These are phyloP conservation scores for Actenoides lindsayi DNA, from an alignment of 2,113 vertebrate genomes.

Conservation along the genomic window DNA sequence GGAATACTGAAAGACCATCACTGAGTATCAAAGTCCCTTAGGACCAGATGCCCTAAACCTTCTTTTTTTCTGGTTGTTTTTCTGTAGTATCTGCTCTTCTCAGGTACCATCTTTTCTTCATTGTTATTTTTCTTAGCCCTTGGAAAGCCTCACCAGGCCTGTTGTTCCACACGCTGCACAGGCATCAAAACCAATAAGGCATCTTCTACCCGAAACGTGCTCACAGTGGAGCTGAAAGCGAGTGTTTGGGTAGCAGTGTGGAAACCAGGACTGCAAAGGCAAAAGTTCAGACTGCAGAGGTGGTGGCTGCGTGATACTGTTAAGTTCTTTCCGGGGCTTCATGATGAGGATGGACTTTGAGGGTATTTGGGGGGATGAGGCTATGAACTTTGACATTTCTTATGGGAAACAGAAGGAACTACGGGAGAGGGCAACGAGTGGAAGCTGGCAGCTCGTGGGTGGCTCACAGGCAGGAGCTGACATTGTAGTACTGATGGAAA, in stretches of 20 bases:
- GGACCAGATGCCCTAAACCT: background rate
- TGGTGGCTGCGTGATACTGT: too few relatives aligned
- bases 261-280: background rate
- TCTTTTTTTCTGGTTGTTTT: background rate
- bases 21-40: background rate
- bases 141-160: background rate
- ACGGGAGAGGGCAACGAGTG: background rate
- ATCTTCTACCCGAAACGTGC: background rate
- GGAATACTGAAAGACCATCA: background rate
- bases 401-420: background rate
- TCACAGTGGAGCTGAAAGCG: background rate
- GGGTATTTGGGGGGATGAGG: background rate
- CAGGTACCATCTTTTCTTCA: background rate
- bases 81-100: background rate
- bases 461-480: background rate
- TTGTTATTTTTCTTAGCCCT: background rate
- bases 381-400: background rate
- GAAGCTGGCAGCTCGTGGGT: background rate
- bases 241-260: background rate
- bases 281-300: background rate
- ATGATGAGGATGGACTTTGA: background rate
- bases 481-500: background rate
- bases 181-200: background rate
- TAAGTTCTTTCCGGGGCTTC: background rate
- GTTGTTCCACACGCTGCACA: background rate